A percentile compares a stretch with the other conserved stretches of the same genome.
Conservation (phyloP, 2,888 invertebrate genomes). For the Chloroclysta siterata region DNA sequence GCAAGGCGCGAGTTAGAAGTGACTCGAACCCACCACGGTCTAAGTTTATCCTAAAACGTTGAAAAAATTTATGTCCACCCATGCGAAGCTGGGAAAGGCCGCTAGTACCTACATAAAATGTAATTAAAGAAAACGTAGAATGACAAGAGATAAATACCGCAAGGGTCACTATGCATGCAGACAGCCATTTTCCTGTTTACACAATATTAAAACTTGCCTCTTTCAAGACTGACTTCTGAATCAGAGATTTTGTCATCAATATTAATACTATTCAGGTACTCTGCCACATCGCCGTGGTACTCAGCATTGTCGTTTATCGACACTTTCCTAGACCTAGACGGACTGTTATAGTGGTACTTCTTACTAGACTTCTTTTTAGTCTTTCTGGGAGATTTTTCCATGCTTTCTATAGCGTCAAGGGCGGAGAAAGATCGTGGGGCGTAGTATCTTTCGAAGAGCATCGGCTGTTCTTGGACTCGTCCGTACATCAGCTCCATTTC, state of each 20-base stretch:
- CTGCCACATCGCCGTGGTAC: slow-evolving; percentile 63
- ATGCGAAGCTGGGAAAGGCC: too few species aligned
- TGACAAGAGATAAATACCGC: neutral
- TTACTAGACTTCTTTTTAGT: slow-evolving; percentile 61
- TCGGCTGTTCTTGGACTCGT: slow-evolving; percentile 88
- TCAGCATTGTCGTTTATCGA: slow-evolving; percentile 72
- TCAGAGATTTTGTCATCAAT: slow-evolving; percentile 68
- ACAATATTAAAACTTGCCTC: slow-evolving; percentile 43
- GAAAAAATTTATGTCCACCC: too few species aligned
- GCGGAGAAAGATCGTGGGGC: slow-evolving; percentile 79
- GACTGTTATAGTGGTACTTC: slow-evolving; percentile 59
- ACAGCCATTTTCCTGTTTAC: neutral
- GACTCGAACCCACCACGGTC: too few species aligned
- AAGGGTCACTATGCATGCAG: neutral
- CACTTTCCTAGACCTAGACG: slow-evolving; percentile 66
- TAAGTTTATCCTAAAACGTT: too few species aligned
- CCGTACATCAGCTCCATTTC: slow-evolving; percentile 90
- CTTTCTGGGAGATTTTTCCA: slow-evolving; percentile 67
- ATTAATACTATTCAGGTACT: slow-evolving; percentile 70
- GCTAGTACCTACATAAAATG: neutral
- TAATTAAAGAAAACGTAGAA: neutral
- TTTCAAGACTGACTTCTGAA: slow-evolving; percentile 62
- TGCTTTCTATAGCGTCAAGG: slow-evolving; percentile 58
- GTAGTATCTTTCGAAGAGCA: slow-evolving; percentile 89
- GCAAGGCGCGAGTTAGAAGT: too few species aligned